Base-by-base conservation (phyloP, 2,888 invertebrate species). In the Tetanocera ferruginea region DNA sequence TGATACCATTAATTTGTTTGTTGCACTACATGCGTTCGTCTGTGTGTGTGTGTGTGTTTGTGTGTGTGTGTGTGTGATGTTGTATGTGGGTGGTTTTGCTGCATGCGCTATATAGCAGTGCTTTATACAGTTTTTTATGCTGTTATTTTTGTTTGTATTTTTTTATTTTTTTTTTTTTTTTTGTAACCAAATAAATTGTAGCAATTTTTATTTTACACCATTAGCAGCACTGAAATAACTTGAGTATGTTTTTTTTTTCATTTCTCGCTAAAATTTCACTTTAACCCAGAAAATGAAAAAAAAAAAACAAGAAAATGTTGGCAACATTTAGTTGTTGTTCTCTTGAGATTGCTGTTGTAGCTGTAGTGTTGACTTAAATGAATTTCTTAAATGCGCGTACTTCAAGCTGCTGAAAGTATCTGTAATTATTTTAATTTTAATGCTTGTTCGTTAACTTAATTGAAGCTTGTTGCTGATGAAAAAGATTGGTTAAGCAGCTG, bases 141-240 rank as follows among this genome's bases (percentile, higher is more conserved):
- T 49, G 14, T 49, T 49, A 6, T 14, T 14, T 49, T 49, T n/a
- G n/a, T 49, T 49, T 9, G 49, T 49, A 9, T 49, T 49, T 49
- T 49, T 9, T 49, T 14, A 49, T 49, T 55, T 55, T 19, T 19
- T 9, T n/a, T 8, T 55, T 19, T 51, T 25, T 51, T 34, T 55
- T 66, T 51, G 52, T 28, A 6, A 4, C 51, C 66, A 55, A 75
- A 75, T 66, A 75, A 66, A 75, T 37, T 55, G 67, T 34, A 37
- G 66, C 75, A 67, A 57, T 67, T 75, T 75, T 75, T 67, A 67
- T 67, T 75, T 66, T 37, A 23, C 67, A 11, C 67, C 75, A 75
- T 67, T 66, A 55, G 66, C 52, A 66, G 28, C 55, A 64, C 25
- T 37, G 37, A 57, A n/a, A 34, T 5, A 57, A 57, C 52, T 69